A percentile compares a stretch with the other conserved stretches of the same genome.
Evolutionary conservation across 1,140 invertebrate species (phyloP).

Genomic region (Caligus rogercresseyi): DNA sequence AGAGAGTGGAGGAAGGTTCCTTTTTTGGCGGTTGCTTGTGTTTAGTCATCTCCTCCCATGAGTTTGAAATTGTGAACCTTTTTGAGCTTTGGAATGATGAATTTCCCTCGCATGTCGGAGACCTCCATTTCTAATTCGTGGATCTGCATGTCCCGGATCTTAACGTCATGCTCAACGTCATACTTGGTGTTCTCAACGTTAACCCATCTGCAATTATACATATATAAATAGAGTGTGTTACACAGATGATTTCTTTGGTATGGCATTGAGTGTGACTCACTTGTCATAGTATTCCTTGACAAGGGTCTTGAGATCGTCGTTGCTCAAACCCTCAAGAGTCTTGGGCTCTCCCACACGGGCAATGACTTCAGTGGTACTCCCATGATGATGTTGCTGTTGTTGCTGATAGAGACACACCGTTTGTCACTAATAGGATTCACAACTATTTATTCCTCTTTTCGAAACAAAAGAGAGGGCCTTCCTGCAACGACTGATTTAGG

Average conservation of each 20-base stretch:
- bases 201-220: slow-evolving; percentile 15
- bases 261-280: slow-evolving; percentile 2
- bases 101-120: slow-evolving; percentile 20
- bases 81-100: slow-evolving; percentile 20
- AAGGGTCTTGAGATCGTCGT: slow-evolving; percentile 9
- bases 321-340: neutral
- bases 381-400: neutral
- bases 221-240: neutral
- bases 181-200: slow-evolving; percentile 10
- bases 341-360: slow-evolving; percentile 7
- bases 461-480: neutral
- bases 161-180: slow-evolving; percentile 14
- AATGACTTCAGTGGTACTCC: neutral
- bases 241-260: neutral
- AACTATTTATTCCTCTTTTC: neutral
- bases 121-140: slow-evolving; percentile 19
- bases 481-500: neutral
- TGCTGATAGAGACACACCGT: neutral
- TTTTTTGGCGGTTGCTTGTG: no score
- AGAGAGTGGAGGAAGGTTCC: no score
- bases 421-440: neutral
- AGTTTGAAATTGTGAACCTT: slow-evolving; percentile 21
- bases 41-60: slow-evolving; percentile 19
- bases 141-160: slow-evolving; percentile 16
- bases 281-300: slow-evolving; percentile 13